phyloP scores from a whole-genome alignment of 2,797 vertebrate species.

The Halcyon smyrnensis region DNA sequence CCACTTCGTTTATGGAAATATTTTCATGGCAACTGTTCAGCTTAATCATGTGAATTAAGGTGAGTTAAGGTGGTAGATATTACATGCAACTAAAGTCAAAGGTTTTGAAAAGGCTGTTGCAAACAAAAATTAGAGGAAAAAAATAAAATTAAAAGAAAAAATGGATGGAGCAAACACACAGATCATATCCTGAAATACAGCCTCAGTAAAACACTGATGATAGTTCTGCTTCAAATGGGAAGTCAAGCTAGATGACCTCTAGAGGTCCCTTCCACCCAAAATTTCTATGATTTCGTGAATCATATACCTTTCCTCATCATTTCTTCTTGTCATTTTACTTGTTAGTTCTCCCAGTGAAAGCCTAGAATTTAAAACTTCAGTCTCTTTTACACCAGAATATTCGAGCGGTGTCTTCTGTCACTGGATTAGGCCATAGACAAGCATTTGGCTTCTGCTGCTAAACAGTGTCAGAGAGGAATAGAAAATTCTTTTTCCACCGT shows the following conservation, averaged over 20 bases:
- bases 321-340: neutral
- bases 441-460: neutral
- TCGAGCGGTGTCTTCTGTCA: neutral
- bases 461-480: neutral
- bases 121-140: neutral
- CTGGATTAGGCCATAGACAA: neutral
- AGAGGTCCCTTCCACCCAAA: conserved; percentile 69
- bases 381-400: neutral
- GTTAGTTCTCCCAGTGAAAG: neutral
- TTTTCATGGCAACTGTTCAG: neutral
- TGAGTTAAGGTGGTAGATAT: neutral
- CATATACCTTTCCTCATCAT: neutral
- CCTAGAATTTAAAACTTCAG: neutral
- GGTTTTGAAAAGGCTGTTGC: neutral
- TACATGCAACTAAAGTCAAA: neutral
- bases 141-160: neutral
- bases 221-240: neutral
- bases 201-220: neutral
- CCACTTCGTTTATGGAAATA: neutral
- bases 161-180: neutral
- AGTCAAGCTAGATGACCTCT: conserved; percentile 32
- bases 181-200: neutral
- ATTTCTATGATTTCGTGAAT: conserved; percentile 1
- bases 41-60: neutral
- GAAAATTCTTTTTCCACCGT: neutral